Evolutionary conservation across 2,113 vertebrate species (phyloP).

Genomic region (Mesembrinibis cayennensis): DNA sequence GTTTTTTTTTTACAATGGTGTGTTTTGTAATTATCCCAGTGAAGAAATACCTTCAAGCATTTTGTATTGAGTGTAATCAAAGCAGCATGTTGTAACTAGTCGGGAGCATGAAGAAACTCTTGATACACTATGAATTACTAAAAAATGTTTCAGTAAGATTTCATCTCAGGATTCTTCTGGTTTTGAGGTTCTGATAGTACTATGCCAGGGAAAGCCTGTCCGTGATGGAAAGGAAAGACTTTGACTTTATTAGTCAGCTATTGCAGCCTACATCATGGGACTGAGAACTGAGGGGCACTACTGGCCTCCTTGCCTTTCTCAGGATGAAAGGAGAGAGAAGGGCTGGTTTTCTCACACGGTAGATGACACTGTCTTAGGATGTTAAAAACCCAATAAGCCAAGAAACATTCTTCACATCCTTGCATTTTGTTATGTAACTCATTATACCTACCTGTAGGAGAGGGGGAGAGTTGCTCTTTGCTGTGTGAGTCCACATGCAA

Average conservation of each 20-base stretch:
- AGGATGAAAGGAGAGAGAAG: background rate
- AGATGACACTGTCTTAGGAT: background rate
- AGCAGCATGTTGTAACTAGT: background rate
- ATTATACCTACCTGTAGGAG: background rate
- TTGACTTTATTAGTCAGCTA: background rate
- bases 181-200: background rate
- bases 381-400: background rate
- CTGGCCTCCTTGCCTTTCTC: background rate
- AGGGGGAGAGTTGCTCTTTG: background rate
- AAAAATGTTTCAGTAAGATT: background rate
- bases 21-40: background rate
- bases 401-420: background rate
- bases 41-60: background rate
- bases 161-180: background rate
- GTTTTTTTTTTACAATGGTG: background rate
- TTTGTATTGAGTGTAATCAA: background rate
- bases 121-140: background rate
- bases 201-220: background rate
- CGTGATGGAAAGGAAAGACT: background rate
- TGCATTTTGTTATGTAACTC: background rate
- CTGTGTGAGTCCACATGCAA: background rate
- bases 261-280: background rate
- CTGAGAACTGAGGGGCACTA: background rate
- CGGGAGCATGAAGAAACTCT: background rate
- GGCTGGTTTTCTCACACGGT: background rate